Percentiles rank a stretch among this genome's conserved stretches.
Conservation (phyloP, 2,888 invertebrate genomes). For the Drosophila limbata region DNA sequence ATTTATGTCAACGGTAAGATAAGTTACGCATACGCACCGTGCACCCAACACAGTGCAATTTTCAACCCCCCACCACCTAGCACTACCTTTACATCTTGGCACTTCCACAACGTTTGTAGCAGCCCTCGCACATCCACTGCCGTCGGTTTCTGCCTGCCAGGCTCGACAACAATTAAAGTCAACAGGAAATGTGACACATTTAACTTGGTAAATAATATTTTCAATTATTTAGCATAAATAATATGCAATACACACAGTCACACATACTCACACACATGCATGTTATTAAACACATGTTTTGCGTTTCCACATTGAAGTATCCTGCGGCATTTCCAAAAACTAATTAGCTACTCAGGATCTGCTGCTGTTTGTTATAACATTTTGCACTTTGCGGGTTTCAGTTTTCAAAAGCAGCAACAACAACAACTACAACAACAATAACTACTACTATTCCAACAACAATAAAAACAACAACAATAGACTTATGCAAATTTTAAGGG, state of each 20-base stretch:
- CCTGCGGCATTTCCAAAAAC: slow-evolving; percentile 76
- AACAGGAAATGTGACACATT: slow-evolving; percentile 80
- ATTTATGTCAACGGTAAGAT: slow-evolving; percentile 83
- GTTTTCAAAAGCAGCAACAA: slow-evolving; percentile 19
- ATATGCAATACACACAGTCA: slow-evolving; percentile 26
- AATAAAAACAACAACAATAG: neutral
- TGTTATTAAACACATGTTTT: slow-evolving; percentile 65
- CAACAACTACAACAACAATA: neutral
- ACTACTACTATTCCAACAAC: neutral
- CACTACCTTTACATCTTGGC: too few relatives aligned
- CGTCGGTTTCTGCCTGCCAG: slow-evolving; percentile 52
- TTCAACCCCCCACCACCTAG: neutral
- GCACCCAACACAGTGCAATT: slow-evolving; percentile 15
- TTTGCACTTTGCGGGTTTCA: slow-evolving; percentile 35
- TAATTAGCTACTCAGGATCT: slow-evolving; percentile 64
- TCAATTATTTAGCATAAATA: slow-evolving; percentile 78
- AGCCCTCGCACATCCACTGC: neutral
- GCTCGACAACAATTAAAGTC: slow-evolving; percentile 78
- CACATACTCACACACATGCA: neutral
- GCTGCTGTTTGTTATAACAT: slow-evolving; percentile 35
- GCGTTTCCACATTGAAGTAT: slow-evolving; percentile 49
- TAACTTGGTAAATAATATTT: slow-evolving; percentile 79
- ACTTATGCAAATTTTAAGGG: slow-evolving; percentile 9
- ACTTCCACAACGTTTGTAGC: neutral
- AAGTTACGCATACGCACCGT: slow-evolving; percentile 80